Evolutionary conservation across 1,140 invertebrate genomes (phyloP), one percentile per base, ranked within the genome.

Genomic region (Phymastichus coffea): DNA sequence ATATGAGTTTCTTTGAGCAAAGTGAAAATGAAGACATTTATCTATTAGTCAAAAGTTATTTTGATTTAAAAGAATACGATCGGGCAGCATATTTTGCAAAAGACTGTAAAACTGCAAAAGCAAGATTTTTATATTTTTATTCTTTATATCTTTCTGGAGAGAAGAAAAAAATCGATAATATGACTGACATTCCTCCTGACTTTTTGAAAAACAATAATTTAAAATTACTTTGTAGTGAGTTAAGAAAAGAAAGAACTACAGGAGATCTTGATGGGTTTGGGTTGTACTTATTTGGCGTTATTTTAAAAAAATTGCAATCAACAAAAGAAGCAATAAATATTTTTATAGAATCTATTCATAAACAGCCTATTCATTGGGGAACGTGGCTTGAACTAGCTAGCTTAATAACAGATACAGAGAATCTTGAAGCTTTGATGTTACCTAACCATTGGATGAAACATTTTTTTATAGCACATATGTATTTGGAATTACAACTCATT

Each of bases 381-480:
- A 88, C 94, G 0, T 99, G 96, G 93, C 80, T 94, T 26, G 95
- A 98, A 77, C 75, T 99, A n/a, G 87, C 92, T 4, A 84, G 87
- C 2, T 78, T 98, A 1, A 88, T 97, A 22, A 88, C 87, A 63
- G 92, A 95, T 68, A 88, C 87, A 73, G 90, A 80, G 44, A 76
- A 80, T 49, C 59, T 95, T 30, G 80, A 87, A 55, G 83, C 83
- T 10, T 67, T 94, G 7, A 78, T 82, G 35, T 72, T 97, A 23
- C 94, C 94, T 1, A 85, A 89, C 70, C 93, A 96, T 79, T 98
- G 96, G 95, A 94, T 98, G 81, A 92, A 93, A 74, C 85, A 93
- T 57, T 93, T 98, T 68, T 99, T 98, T 75, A 78, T 91, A 58
- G 95, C 89, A 4, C 91, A 96, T 73, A 89, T 92, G 35, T 95